Evolutionary conservation across 2,888 invertebrate genomes (phyloP).

Genomic region (Euproctis similis): DNA sequence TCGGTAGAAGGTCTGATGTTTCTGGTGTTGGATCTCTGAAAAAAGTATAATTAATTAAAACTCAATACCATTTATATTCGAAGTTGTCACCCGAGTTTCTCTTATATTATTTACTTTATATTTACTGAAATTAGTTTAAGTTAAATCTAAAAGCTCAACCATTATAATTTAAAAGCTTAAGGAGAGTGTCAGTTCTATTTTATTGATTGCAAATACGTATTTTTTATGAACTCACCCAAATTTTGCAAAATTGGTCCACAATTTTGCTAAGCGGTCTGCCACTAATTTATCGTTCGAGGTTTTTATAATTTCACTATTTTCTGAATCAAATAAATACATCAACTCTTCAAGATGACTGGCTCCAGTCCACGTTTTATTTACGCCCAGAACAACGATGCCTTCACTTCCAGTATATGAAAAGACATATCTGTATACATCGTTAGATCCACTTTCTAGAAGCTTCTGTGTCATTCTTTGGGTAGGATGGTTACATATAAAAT

Average conservation of each 20-base stretch:
- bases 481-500: constrained; percentile 7
- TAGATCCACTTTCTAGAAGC: constrained; percentile 6
- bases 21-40: constrained; percentile 1
- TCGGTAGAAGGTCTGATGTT: background rate
- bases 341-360: constrained; percentile 1
- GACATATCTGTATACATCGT: constrained; percentile 9
- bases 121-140: no score
- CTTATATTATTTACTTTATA: no score
- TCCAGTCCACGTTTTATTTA: background rate
- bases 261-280: constrained; percentile 13
- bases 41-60: no score
- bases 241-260: constrained; percentile 27
- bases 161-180: no score
- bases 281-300: constrained; percentile 12
- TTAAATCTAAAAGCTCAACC: no score
- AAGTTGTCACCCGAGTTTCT: no score
- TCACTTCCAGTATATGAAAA: constrained; percentile 11
- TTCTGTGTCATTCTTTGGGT: constrained; percentile 8
- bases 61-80: no score
- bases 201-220: no score
- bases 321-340: constrained; percentile 1
- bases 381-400: no score
- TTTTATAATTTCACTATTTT: background rate
- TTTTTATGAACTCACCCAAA: constrained; percentile 19
- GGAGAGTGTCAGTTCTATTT: no score